Conservation (phyloP, 1,140 invertebrate species). For the Dinothrombium tinctorium region DNA sequence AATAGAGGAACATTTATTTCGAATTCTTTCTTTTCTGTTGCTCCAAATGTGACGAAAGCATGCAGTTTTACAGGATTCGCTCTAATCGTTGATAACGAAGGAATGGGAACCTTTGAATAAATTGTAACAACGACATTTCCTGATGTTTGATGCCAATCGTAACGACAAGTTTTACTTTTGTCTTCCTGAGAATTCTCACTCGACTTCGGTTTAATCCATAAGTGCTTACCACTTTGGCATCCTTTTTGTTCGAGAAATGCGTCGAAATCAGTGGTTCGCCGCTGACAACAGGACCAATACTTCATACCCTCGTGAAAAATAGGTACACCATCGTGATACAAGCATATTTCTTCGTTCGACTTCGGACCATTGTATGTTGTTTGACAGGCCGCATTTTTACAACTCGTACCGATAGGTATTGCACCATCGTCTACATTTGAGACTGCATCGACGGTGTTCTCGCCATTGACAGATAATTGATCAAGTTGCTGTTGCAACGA, state of each 20-base stretch:
- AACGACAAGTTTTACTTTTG: slow-evolving; percentile 45
- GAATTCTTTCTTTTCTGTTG: slow-evolving; percentile 42
- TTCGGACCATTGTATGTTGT: slow-evolving; percentile 38
- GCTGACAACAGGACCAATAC: slow-evolving; percentile 97
- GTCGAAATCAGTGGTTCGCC: slow-evolving; percentile 85
- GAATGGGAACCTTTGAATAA: slow-evolving; percentile 72
- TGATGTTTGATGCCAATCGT: slow-evolving; percentile 81
- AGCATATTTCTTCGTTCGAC: slow-evolving; percentile 39
- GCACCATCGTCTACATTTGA: slow-evolving; percentile 17
- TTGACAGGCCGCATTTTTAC: slow-evolving; percentile 68
- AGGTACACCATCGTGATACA: slow-evolving; percentile 63
- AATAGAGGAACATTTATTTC: slow-evolving; percentile 51
- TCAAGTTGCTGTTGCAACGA: background rate
- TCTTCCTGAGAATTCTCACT: slow-evolving; percentile 19
- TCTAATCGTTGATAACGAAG: slow-evolving; percentile 42
- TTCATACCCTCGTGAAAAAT: slow-evolving; percentile 95
- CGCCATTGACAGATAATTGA: background rate
- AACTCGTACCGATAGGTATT: slow-evolving; percentile 45
- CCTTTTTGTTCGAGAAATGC: slow-evolving; percentile 76
- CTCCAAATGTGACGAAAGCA: slow-evolving; percentile 46
- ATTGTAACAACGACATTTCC: slow-evolving; percentile 55
- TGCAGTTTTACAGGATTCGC: slow-evolving; percentile 59
- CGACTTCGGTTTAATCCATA: slow-evolving; percentile 42
- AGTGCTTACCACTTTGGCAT: slow-evolving; percentile 39
- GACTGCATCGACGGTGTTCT: background rate